phyloP scores from a whole-genome alignment of 2,797 vertebrate genomes.

The Glyptemys insculpta region DNA sequence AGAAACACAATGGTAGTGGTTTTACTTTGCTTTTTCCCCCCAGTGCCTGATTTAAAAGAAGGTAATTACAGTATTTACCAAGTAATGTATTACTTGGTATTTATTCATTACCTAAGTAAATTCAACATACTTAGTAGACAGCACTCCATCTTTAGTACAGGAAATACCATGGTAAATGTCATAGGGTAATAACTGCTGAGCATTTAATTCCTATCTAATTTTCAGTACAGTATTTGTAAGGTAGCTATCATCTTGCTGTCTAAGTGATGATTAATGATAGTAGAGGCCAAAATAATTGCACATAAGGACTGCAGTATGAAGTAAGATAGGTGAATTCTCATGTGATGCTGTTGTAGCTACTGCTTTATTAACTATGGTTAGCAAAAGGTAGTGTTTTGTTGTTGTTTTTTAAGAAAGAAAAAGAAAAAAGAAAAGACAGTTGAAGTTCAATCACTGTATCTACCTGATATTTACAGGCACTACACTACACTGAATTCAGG shows the following conservation, averaged over 20 bases:
- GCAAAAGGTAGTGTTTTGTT: background rate
- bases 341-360: background rate
- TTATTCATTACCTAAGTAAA: background rate
- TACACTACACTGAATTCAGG: background rate
- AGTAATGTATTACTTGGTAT: background rate
- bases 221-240: background rate
- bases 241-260: background rate
- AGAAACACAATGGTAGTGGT: background rate
- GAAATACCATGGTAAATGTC: background rate
- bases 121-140: background rate
- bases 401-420: background rate
- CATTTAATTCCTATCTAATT: background rate
- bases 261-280: background rate
- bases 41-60: background rate
- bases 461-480: background rate
- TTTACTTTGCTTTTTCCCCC: background rate
- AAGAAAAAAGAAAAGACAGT: background rate
- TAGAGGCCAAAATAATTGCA: background rate
- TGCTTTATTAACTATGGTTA: background rate
- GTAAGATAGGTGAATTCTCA: background rate
- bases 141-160: background rate
- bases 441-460: background rate
- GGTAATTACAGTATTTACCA: background rate
- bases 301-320: background rate
- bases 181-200: background rate